Percentiles rank a stretch among this genome's conserved stretches.
These are phyloP conservation scores for Drosophila funebris DNA, from an alignment of 1,140 invertebrate species.

Conservation along the genomic window DNA sequence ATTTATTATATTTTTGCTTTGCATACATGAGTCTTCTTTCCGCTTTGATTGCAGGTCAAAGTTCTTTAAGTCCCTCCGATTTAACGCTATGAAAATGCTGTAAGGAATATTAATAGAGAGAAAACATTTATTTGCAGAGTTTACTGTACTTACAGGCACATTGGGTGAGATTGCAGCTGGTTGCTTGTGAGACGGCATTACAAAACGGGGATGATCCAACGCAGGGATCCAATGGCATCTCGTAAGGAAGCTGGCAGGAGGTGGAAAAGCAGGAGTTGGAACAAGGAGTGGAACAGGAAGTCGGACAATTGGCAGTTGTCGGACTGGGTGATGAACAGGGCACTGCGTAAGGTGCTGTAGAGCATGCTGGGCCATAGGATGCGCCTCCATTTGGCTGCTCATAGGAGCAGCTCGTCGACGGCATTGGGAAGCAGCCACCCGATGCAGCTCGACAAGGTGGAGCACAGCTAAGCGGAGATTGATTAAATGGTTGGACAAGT, in stretches of 20 bases:
- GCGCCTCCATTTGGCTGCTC: background rate
- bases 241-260: background rate
- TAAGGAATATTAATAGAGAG: background rate
- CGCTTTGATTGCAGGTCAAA: background rate
- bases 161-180: slow-evolving; percentile 16
- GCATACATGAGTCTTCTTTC: background rate
- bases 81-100: background rate
- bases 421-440: background rate
- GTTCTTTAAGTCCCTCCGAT: background rate
- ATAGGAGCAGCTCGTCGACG: background rate
- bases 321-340: background rate
- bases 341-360: background rate
- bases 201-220: background rate
- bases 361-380: background rate
- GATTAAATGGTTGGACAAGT: background rate
- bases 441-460: background rate
- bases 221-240: background rate
- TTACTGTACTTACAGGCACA: background rate
- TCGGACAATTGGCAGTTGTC: no score
- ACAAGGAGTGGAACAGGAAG: background rate
- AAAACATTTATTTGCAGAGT: background rate
- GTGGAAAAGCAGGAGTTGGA: background rate
- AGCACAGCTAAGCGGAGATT: background rate
- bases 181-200: background rate
- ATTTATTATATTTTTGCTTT: background rate